phyloP scores from a whole-genome alignment of 92 coral and sea anemone species.

The Heliopora coerulea region DNA sequence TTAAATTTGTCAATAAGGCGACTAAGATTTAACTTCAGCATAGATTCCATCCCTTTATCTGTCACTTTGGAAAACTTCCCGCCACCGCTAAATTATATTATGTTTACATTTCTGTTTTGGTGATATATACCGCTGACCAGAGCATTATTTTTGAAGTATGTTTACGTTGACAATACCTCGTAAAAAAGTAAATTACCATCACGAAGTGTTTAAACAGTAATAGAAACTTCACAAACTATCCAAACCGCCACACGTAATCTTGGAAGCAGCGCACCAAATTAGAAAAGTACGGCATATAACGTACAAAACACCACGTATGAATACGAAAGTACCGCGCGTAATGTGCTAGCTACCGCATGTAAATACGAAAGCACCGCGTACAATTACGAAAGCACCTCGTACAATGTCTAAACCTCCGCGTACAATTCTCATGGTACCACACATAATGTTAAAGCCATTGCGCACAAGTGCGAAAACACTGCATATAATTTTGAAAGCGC shows the following conservation, averaged over 20 bases:
- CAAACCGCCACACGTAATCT: too few species aligned
- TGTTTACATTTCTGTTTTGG: background rate
- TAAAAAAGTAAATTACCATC: too few species aligned
- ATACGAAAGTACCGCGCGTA: slow-evolving; percentile 24
- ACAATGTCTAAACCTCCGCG: slow-evolving; percentile 9
- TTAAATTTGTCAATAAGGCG: slow-evolving; percentile 18
- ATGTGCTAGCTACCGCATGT: background rate
- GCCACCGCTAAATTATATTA: background rate
- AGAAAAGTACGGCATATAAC: slow-evolving; percentile 5
- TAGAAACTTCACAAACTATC: too few species aligned
- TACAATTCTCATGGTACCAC: slow-evolving; percentile 1
- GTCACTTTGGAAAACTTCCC: slow-evolving; percentile 16
- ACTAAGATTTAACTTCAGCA: background rate
- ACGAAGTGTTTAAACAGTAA: too few species aligned
- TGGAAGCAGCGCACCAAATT: too few species aligned
- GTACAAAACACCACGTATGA: slow-evolving; percentile 16
- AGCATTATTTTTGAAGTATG: background rate
- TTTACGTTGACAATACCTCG: too few species aligned
- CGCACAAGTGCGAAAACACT: slow-evolving; percentile 9
- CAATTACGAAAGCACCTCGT: background rate
- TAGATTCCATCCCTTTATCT: background rate
- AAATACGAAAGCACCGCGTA: slow-evolving; percentile 3
- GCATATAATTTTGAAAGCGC: slow-evolving; percentile 23
- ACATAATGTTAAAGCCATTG: slow-evolving; percentile 4
- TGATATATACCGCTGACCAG: background rate